These are phyloP conservation scores for Anolis sagrei DNA, from an alignment of 2,113 vertebrate genomes.

Conservation along the genomic window DNA sequence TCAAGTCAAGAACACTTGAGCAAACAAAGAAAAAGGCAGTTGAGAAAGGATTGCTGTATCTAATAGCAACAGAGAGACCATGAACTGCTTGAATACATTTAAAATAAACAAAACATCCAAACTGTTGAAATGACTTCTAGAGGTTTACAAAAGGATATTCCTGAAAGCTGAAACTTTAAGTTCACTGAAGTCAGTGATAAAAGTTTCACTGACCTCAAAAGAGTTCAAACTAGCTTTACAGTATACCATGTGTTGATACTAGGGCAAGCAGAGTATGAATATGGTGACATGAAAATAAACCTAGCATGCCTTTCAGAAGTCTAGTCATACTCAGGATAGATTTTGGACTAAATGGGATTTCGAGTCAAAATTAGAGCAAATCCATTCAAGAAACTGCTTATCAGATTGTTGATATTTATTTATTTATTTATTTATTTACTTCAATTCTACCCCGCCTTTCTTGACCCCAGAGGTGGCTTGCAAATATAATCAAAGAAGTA, in stretches of 20 bases:
- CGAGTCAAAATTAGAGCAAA: neutral
- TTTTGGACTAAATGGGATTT: neutral
- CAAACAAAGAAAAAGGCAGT: slow-evolving; percentile 39
- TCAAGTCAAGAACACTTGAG: slow-evolving; percentile 94
- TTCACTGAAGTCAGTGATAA: neutral
- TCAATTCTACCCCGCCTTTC: no score
- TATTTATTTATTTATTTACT: no score
- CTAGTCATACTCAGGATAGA: no score
- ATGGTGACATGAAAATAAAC: slow-evolving; percentile 14
- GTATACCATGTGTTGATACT: neutral
- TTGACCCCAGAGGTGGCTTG: no score
- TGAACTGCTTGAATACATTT: slow-evolving; percentile 13
- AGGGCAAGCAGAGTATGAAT: neutral
- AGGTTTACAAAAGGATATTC: neutral
- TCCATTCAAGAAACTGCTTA: slow-evolving; percentile 20
- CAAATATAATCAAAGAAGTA: neutral
- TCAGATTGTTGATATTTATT: no score
- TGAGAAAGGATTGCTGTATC: slow-evolving; percentile 42
- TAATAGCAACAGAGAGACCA: slow-evolving; percentile 26
- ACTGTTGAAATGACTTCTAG: neutral
- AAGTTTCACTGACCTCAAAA: neutral
- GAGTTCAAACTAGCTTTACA: neutral
- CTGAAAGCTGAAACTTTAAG: slow-evolving; percentile 1
- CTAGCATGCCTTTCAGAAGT: slow-evolving; percentile 1
- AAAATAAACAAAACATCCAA: slow-evolving; percentile 13